Evolutionary conservation across 1,140 invertebrate genomes (phyloP).

Genomic region (Zaprionus gabonicus): DNA sequence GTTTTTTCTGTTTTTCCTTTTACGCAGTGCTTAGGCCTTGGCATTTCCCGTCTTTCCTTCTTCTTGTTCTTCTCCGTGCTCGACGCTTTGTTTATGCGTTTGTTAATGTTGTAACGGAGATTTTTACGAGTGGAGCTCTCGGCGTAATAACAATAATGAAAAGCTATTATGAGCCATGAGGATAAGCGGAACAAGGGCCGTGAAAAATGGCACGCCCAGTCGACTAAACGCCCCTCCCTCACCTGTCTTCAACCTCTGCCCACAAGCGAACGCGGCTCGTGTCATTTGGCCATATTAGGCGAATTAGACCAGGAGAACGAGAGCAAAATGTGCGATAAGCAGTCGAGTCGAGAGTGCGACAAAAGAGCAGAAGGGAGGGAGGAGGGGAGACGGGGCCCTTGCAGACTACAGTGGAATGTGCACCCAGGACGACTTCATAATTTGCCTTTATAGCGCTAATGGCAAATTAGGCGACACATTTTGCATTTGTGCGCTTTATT

Average conservation of each 20-base stretch:
- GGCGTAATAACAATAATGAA: slow-evolving; percentile 84
- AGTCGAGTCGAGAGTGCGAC: neutral
- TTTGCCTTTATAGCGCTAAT: slow-evolving; percentile 79
- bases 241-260: neutral
- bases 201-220: slow-evolving; percentile 68
- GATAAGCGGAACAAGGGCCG: slow-evolving; percentile 64
- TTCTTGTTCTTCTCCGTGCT: slow-evolving; percentile 1
- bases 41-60: slow-evolving; percentile 17
- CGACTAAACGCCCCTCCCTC: slow-evolving; percentile 28
- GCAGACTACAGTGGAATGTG: neutral
- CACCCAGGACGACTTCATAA: slow-evolving; percentile 56
- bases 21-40: slow-evolving; percentile 36
- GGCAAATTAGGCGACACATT: slow-evolving; percentile 78
- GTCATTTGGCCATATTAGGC: slow-evolving; percentile 81
- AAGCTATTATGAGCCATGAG: slow-evolving; percentile 81
- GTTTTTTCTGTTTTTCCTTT: slow-evolving; percentile 23
- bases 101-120: slow-evolving; percentile 84
- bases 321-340: slow-evolving; percentile 18
- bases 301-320: slow-evolving; percentile 61
- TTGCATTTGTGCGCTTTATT: slow-evolving; percentile 29
- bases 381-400: slow-evolving; percentile 18
- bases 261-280: slow-evolving; percentile 50
- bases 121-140: slow-evolving; percentile 72
- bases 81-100: slow-evolving; percentile 79
- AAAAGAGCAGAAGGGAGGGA: neutral